Base-by-base conservation (phyloP, 2,888 invertebrate genomes). In the Drosophila lutescens region DNA sequence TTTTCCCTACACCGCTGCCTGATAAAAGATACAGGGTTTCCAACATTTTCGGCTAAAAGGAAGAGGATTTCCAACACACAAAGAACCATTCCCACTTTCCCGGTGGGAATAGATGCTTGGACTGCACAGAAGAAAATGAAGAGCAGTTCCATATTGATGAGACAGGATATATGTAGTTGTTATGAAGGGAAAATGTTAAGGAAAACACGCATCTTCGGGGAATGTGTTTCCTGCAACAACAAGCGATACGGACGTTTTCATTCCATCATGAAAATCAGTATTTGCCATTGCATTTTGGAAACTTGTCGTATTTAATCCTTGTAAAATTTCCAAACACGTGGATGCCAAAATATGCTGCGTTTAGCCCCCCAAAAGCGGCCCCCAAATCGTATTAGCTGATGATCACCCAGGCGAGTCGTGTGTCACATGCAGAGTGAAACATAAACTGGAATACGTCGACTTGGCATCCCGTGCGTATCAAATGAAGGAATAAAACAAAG, bases 191-290 rank as follows among this genome's bases (percentile, higher is more conserved):
- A 13, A 13, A 10, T 26, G 13, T n/a, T 13, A 8, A 23, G 46
- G n/a, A 13, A 13, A 8, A 1, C 1, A 13, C 2, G 13, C 12
- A 7, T 1, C 1, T n/a, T 0, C 7, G 0, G 7, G 2, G 26
- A 8, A 9, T 46, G n/a, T 7, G 2, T 46, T 46, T 4, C 46
- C 46, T 1, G 9, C 15, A 47, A 47, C 47, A 15, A n/a, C n/a
- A n/a, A n/a, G n/a, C n/a, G n/a, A n/a, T n/a, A n/a, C n/a, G n/a
- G n/a, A n/a, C n/a, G n/a, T n/a, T n/a, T 47, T 10, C 30, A 30
- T 15, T n/a, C 26, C 4, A 30, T 5, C n/a, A 10, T 47, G n/a
- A 6, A 30, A 4, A 30, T 46, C 46, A 26, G 46, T 30, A 46
- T 26, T 13, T 2, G 4, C 10, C 9, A 12, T 20, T 5, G 13